Conservation (phyloP, 2,797 vertebrate genomes). For the Somateria mollissima region DNA sequence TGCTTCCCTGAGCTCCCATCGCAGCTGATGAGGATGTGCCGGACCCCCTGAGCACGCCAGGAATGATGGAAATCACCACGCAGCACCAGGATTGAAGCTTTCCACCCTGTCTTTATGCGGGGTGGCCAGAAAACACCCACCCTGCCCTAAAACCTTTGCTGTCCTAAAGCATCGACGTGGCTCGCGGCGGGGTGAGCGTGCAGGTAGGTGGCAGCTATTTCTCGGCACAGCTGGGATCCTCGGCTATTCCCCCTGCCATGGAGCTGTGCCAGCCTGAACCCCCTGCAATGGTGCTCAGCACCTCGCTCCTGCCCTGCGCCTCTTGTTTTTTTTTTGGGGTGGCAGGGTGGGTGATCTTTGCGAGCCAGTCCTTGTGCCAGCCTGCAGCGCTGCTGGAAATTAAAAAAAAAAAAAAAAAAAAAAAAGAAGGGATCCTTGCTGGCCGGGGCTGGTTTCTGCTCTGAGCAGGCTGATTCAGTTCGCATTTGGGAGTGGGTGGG, state of each 20-base stretch:
- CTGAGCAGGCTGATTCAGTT: slow-evolving; percentile 35
- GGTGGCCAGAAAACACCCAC: not conserved
- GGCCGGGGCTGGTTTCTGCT: not conserved
- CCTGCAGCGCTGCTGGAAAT: not conserved
- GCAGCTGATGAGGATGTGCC: not conserved
- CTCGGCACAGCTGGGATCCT: not conserved
- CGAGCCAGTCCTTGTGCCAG: not conserved
- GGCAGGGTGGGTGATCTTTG: not conserved
- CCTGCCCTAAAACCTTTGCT: not conserved
- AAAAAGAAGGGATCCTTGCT: not conserved
- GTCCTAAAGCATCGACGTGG: not conserved
- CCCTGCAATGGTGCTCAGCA: not conserved
- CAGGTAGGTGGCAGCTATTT: slow-evolving; percentile 40
- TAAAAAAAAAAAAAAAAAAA: too few relatives aligned
- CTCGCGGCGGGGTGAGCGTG: not conserved
- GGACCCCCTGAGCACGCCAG: not conserved
- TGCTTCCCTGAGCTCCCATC: too few relatives aligned
- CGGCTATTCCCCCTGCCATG: not conserved
- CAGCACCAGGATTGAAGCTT: not conserved
- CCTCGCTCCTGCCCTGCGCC: not conserved
- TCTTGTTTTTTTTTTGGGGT: not conserved
- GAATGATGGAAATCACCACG: accelerated
- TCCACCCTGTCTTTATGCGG: not conserved
- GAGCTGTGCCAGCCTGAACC: not conserved
- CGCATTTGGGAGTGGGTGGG: slow-evolving; percentile 34